Percentiles rank a stretch among this genome's conserved stretches.
Evolutionary conservation across 2,113 vertebrate species (phyloP).

Genomic region (Dendrocopos noguchii): DNA sequence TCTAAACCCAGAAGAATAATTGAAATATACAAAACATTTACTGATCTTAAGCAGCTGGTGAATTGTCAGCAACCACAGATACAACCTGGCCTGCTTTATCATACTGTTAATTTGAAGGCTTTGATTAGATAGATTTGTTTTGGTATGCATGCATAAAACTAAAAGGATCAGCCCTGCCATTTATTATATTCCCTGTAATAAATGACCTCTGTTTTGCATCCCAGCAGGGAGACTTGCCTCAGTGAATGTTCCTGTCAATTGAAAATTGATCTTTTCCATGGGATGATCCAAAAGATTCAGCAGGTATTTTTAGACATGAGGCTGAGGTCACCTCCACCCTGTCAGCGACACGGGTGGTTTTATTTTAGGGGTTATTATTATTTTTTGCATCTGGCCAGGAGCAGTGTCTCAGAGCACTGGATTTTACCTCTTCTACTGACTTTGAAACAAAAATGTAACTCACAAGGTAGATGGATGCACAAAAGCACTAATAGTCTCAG

Average conservation of each 20-base stretch:
- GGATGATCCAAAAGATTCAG: constrained; percentile 38
- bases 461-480: background rate
- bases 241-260: constrained; percentile 28
- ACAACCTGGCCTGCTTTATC: background rate
- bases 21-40: constrained; percentile 46
- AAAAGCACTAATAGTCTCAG: background rate
- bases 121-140: constrained; percentile 33
- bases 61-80: constrained; percentile 42
- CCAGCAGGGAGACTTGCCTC: constrained; percentile 19
- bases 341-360: background rate
- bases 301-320: constrained; percentile 19
- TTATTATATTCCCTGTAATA: constrained; percentile 14
- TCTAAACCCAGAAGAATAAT: constrained; percentile 57
- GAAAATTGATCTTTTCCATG: constrained; percentile 49
- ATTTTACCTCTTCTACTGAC: background rate
- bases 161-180: constrained; percentile 4
- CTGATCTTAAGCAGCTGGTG: constrained; percentile 59
- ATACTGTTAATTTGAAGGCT: constrained; percentile 27
- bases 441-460: background rate
- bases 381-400: background rate
- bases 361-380: background rate
- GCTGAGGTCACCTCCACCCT: background rate
- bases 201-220: constrained; percentile 29
- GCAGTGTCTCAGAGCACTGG: background rate
- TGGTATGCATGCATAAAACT: background rate